These are phyloP conservation scores for Xestia c-nigrum DNA, from an alignment of 2,888 invertebrate species.

Conservation along the genomic window DNA sequence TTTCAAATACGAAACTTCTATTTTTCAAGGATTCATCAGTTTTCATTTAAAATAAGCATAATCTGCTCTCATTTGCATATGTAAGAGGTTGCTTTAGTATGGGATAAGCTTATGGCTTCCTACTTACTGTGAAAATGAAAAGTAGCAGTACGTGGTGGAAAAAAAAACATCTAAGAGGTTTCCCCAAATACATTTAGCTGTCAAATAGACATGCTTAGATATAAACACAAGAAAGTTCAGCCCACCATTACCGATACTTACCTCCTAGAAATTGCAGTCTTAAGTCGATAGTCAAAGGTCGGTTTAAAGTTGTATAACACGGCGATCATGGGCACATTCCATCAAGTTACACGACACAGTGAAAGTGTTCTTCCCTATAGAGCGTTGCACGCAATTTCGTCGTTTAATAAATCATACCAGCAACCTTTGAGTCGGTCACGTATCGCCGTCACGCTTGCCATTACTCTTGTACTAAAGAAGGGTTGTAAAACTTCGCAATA, in stretches of 20 bases:
- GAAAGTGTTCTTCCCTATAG: slow-evolving; percentile 51
- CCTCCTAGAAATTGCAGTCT: slow-evolving; percentile 11
- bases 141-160: not conserved
- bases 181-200: not conserved
- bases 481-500: slow-evolving; percentile 8
- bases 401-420: slow-evolving; percentile 41
- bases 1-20: not conserved
- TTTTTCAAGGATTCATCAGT: not conserved
- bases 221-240: not conserved
- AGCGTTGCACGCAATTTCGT: slow-evolving; percentile 37
- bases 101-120: not conserved
- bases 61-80: too few relatives aligned
- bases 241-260: slow-evolving; percentile 23
- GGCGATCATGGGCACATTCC: slow-evolving; percentile 40
- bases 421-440: slow-evolving; percentile 52
- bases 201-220: not conserved
- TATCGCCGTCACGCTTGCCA: slow-evolving; percentile 45
- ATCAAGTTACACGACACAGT: slow-evolving; percentile 11
- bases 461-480: slow-evolving; percentile 32
- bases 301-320: slow-evolving; percentile 31
- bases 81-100: not conserved
- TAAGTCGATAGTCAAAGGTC: slow-evolving; percentile 35
- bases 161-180: not conserved
- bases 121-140: not conserved
- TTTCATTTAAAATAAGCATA: not conserved